A percentile compares a stretch with the other conserved stretches of the same genome.
Evolutionary conservation across 2,797 vertebrate species (phyloP).

Genomic region (Xiphophorus birchmanni): DNA sequence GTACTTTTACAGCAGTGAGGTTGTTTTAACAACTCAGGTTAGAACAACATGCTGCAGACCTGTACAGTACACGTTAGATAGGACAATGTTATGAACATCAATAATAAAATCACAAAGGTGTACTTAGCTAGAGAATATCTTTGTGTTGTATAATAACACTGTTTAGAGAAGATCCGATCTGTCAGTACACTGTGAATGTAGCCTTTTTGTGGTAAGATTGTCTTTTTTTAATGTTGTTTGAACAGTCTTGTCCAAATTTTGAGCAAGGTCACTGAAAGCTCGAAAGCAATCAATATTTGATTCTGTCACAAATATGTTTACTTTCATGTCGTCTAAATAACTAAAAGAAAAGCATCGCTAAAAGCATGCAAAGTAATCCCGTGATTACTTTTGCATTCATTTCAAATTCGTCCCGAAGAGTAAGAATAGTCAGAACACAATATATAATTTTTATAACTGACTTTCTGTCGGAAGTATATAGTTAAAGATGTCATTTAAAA

Average conservation of each 20-base stretch:
- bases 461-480: neutral
- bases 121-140: slow-evolving; percentile 68
- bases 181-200: slow-evolving; percentile 54
- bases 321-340: neutral
- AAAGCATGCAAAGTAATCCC: neutral
- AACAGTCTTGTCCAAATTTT: slow-evolving; percentile 4
- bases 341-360: neutral
- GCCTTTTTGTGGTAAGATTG: slow-evolving; percentile 35
- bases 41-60: slow-evolving; percentile 71
- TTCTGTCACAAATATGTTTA: neutral
- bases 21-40: slow-evolving; percentile 77
- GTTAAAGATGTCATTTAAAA: neutral
- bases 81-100: slow-evolving; percentile 59
- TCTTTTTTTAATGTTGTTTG: slow-evolving; percentile 20
- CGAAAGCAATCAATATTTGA: neutral
- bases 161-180: slow-evolving; percentile 58
- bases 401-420: neutral
- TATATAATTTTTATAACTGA: neutral
- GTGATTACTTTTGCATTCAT: neutral
- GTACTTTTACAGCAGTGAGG: slow-evolving; percentile 59
- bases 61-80: slow-evolving; percentile 60
- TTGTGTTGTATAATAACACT: slow-evolving; percentile 65
- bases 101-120: slow-evolving; percentile 62
- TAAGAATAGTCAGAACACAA: neutral
- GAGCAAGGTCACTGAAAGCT: neutral